Percentiles rank a stretch among this genome's conserved stretches.
Conservation (phyloP, 1,140 invertebrate species). For the Patella vulgata region DNA sequence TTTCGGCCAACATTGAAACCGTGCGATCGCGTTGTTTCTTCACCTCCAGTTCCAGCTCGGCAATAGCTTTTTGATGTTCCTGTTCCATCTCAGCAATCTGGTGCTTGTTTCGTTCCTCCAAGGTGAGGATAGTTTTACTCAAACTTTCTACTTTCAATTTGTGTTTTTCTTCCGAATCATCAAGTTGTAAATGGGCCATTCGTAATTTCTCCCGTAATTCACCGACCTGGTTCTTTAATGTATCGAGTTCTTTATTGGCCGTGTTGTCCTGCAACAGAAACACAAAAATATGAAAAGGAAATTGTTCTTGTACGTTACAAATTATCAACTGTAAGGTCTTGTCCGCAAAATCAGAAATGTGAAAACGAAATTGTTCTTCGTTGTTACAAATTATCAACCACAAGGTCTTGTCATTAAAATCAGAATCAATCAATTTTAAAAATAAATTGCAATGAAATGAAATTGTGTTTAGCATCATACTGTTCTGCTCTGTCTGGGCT, state of each 20-base stretch:
- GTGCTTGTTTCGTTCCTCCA: slow-evolving; percentile 70
- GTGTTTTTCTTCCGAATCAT: slow-evolving; percentile 70
- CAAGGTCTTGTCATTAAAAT: no score
- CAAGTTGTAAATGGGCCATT: slow-evolving; percentile 51
- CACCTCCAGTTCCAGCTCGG: slow-evolving; percentile 79
- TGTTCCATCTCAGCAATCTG: slow-evolving; percentile 67
- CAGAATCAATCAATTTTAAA: no score
- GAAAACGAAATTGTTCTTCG: no score
- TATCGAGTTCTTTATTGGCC: slow-evolving; percentile 58
- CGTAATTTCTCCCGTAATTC: slow-evolving; percentile 59
- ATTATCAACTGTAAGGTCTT: background rate
- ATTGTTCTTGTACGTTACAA: background rate
- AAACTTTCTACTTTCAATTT: slow-evolving; percentile 49
- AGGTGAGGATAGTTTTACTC: slow-evolving; percentile 47
- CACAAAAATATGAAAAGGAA: background rate
- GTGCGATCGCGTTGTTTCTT: slow-evolving; percentile 82
- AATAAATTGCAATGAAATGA: no score
- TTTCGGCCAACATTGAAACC: slow-evolving; percentile 79
- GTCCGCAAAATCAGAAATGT: no score
- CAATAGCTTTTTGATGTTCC: slow-evolving; percentile 72
- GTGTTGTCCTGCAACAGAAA: slow-evolving; percentile 50
- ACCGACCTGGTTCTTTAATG: slow-evolving; percentile 57
- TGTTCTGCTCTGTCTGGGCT: no score
- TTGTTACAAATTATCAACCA: no score
- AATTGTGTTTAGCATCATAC: no score